A percentile compares a stretch with the other conserved stretches of the same genome.
Evolutionary conservation across 2,888 invertebrate genomes (phyloP).

Genomic region (Drosophila neoperkinsi): DNA sequence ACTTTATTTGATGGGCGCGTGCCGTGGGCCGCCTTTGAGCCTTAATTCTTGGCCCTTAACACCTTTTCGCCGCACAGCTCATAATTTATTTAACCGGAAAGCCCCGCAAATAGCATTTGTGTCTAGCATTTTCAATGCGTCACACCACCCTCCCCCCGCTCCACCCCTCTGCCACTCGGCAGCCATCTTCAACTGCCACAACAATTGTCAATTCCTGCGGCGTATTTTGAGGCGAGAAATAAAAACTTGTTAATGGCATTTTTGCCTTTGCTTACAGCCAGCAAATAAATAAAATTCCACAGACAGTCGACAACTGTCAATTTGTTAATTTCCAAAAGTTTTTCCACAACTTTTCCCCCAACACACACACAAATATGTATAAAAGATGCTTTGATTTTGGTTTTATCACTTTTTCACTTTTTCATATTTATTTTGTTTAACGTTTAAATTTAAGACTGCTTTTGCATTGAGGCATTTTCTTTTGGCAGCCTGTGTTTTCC

Average conservation of each 20-base stretch:
- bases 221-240: conserved; percentile 19
- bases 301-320: conserved; percentile 20
- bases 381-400: not conserved
- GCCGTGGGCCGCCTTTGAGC: conserved; percentile 44
- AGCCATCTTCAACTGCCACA: not conserved
- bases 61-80: conserved; percentile 52
- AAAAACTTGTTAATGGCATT: conserved; percentile 37
- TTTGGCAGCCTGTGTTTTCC: not conserved
- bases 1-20: conserved; percentile 76
- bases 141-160: not conserved
- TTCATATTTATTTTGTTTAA: not conserved
- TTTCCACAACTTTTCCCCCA: not conserved
- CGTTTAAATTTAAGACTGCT: not conserved
- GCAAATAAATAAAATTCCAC: conserved; percentile 13
- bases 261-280: conserved; percentile 6
- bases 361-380: not conserved
- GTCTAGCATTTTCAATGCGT: conserved; percentile 37
- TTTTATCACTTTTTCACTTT: not conserved
- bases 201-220: conserved; percentile 49
- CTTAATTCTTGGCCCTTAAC: conserved; percentile 51
- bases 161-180: not conserved
- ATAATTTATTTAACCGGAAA: conserved; percentile 61
- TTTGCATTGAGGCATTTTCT: not conserved
- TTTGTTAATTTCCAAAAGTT: conserved; percentile 33
- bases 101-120: conserved; percentile 34